Percentiles rank a stretch among this genome's conserved stretches.
These are phyloP conservation scores for Tauraco hartlaubi DNA, from an alignment of 2,797 vertebrate species.

Conservation along the genomic window DNA sequence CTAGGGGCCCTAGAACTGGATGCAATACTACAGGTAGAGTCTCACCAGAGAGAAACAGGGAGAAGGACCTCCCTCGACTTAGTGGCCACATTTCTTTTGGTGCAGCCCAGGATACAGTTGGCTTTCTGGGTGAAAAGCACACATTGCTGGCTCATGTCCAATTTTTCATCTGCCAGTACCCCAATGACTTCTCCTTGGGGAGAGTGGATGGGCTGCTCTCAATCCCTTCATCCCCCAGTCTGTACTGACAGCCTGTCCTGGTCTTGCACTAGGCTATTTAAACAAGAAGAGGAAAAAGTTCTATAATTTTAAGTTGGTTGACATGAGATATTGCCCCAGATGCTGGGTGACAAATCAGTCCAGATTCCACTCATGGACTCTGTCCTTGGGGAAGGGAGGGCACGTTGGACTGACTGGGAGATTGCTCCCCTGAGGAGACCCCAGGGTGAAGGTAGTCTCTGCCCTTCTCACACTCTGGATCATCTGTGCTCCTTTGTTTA, in stretches of 20 bases:
- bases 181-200: too few species aligned
- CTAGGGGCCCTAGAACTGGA: background rate
- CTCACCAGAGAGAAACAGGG: rapidly evolving
- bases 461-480: background rate
- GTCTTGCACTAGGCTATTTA: background rate
- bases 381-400: background rate
- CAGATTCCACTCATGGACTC: background rate
- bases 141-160: background rate
- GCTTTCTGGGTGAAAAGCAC: background rate
- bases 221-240: background rate
- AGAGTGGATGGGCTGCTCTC: background rate
- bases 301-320: background rate
- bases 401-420: background rate
- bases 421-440: background rate
- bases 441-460: background rate
- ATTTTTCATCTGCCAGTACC: background rate
- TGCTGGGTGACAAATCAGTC: background rate
- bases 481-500: background rate
- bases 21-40: rapidly evolving
- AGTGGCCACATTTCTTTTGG: rapidly evolving
- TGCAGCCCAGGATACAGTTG: rapidly evolving
- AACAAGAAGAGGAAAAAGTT: background rate
- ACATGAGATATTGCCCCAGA: background rate
- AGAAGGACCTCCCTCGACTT: rapidly evolving
- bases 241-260: background rate